phyloP scores from a whole-genome alignment of 2,113 vertebrate genomes.

The Cololabis saira region DNA sequence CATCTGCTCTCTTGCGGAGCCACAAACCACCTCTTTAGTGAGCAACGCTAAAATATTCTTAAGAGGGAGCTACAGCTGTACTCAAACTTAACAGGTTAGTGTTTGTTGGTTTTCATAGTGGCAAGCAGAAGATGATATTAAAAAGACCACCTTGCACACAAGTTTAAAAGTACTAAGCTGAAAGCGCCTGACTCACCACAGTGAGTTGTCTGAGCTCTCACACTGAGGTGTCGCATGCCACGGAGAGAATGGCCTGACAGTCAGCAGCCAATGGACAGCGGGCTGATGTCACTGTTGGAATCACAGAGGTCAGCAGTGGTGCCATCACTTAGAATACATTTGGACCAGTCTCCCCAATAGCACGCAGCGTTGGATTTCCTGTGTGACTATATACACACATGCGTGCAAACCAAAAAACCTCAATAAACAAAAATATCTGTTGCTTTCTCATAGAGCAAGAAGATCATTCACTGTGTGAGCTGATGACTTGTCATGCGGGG shows the following conservation, averaged over 20 bases:
- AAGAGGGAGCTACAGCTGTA: too few species aligned
- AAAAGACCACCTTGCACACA: neutral
- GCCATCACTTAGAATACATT: conserved; percentile 28
- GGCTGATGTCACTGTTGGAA: conserved; percentile 53
- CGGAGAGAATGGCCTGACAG: conserved; percentile 55
- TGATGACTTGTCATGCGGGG: conserved; percentile 23
- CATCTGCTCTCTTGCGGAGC: too few species aligned
- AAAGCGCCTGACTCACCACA: conserved; percentile 10
- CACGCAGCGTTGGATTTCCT: neutral
- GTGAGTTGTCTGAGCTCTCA: conserved; percentile 7
- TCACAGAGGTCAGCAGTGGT: conserved; percentile 40
- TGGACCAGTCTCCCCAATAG: conserved; percentile 4
- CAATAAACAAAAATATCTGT: neutral
- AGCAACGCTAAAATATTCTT: too few species aligned
- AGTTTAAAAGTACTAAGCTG: neutral
- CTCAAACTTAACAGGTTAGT: too few species aligned
- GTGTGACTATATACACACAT: neutral
- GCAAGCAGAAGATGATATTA: neutral
- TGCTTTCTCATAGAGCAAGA: neutral
- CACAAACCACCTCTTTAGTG: too few species aligned
- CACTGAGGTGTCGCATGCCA: conserved; percentile 46
- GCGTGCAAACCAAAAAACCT: neutral
- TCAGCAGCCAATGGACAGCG: conserved; percentile 60
- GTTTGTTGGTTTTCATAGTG: too few species aligned
- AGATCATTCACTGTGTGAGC: neutral